phyloP scores from a whole-genome alignment of 2,113 vertebrate species.

The Calcarius ornatus region DNA sequence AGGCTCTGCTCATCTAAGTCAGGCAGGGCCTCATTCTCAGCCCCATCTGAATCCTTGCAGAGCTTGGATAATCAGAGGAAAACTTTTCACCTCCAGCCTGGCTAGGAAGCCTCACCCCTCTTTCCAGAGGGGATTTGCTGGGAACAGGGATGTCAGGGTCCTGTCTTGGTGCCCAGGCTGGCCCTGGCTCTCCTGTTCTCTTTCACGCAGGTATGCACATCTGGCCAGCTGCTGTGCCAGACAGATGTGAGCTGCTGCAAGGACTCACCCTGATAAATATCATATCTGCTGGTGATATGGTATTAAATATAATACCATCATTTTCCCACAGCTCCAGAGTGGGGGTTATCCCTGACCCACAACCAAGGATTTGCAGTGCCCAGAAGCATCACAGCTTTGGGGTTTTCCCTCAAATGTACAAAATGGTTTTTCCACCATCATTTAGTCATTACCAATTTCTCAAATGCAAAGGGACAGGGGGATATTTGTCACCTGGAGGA shows the following conservation, averaged over 20 bases:
- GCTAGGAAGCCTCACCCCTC: neutral
- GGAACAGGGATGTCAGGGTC: neutral
- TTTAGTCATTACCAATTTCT: neutral
- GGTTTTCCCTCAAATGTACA: rapidly evolving
- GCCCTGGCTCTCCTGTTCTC: neutral
- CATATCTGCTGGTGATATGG: neutral
- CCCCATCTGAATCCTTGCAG: neutral
- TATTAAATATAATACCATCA: neutral
- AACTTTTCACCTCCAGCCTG: neutral
- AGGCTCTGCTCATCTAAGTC: neutral
- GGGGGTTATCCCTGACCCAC: neutral
- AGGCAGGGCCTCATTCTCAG: neutral
- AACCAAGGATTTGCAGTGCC: neutral
- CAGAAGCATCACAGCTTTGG: neutral
- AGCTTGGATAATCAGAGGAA: neutral
- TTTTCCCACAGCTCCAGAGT: neutral
- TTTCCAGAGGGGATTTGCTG: neutral
- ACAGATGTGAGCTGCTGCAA: neutral
- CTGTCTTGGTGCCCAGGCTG: neutral
- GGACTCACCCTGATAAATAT: neutral
- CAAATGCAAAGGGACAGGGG: neutral
- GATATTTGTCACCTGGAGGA: neutral
- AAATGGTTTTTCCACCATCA: neutral
- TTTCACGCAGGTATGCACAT: rapidly evolving
- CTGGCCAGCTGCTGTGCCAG: neutral